Evolutionary conservation across 1,140 invertebrate species (phyloP), one percentile per base, ranked within the genome.

Genomic region (Trichonephila clavata): DNA sequence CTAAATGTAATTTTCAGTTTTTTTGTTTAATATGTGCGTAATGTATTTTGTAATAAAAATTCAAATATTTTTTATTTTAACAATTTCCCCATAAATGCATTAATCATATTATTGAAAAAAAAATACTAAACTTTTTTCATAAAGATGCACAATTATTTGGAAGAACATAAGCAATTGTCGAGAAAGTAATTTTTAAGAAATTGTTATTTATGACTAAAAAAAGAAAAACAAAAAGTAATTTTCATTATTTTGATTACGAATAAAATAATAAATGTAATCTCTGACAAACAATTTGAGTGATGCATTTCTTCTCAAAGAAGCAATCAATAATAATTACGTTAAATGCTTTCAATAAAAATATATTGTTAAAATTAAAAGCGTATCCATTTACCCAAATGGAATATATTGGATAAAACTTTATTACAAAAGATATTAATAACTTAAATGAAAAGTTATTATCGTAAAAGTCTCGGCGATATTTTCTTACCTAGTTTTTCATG

Each of bases 241-340:
- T 39, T 39, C 32, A 39, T 39, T 39, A 39, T 39, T 39, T 39
- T 39, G 32, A 39, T 39, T 39, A 39, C 32, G 32, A 39, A 39
- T 39, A 39, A 39, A 39, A 39, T 3, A 39, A 50, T 20, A 77
- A 39, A 32, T 32, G 14, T 6, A 13, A 27, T 13, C 63, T 24
- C 24, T 21, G 18, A 77, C 32, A 77, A 7, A 18, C 0, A 32
- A 77, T 39, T 77, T 77, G 71, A 77, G 71, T 27, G 32, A 77
- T 77, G 32, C 18, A 77, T 77, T 77, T 32, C 27, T 39, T 0
- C 71, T 77, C 32, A 18, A 71, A 18, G 27, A 77, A 50, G 16
- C 5, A 77, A 77, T 77, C 71, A 13, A 77, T 77, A 77, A 32
- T 77, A 77, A 77, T 77, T 77, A 77, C 71, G 18, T 32, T 24